A percentile compares a stretch with the other conserved stretches of the same genome.
These are phyloP conservation scores for Platyura marginata DNA, from an alignment of 1,140 invertebrate genomes.

Conservation along the genomic window DNA sequence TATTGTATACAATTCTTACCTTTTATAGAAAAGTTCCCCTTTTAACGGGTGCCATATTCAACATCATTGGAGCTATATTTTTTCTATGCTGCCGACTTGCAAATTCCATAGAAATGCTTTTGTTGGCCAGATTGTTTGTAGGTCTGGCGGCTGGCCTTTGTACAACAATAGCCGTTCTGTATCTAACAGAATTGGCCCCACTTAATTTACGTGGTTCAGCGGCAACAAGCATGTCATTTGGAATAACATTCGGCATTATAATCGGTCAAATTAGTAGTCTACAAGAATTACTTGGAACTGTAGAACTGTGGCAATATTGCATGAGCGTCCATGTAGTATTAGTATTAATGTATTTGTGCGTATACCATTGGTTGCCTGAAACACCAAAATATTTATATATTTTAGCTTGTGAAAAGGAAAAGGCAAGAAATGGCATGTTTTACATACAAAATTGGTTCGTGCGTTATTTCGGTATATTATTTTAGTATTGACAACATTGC, in stretches of 20 bases:
- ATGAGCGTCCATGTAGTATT: constrained; percentile 41
- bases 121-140: constrained; percentile 49
- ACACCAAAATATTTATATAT: constrained; percentile 71
- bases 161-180: constrained; percentile 68
- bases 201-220: constrained; percentile 51
- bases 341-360: constrained; percentile 34
- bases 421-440: constrained; percentile 30
- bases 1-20: too few species aligned
- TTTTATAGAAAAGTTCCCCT: too few species aligned
- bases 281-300: constrained; percentile 28
- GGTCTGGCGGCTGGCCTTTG: constrained; percentile 52
- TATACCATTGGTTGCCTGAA: constrained; percentile 49
- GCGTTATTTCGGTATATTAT: too few species aligned
- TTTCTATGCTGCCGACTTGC: constrained; percentile 37
- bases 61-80: constrained; percentile 34
- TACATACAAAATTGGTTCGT: too few species aligned
- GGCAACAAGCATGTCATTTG: constrained; percentile 67
- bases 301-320: constrained; percentile 45
- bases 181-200: constrained; percentile 67
- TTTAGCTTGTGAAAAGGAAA: constrained; percentile 37
- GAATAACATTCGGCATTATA: constrained; percentile 65
- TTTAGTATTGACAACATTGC: constrained; percentile 20
- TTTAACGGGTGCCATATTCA: too few species aligned
- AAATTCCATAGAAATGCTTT: constrained; percentile 50
- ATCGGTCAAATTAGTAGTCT: constrained; percentile 40